A percentile compares a stretch with the other conserved stretches of the same genome.
Conservation (phyloP, 2,797 vertebrate species). For the Gila robusta region DNA sequence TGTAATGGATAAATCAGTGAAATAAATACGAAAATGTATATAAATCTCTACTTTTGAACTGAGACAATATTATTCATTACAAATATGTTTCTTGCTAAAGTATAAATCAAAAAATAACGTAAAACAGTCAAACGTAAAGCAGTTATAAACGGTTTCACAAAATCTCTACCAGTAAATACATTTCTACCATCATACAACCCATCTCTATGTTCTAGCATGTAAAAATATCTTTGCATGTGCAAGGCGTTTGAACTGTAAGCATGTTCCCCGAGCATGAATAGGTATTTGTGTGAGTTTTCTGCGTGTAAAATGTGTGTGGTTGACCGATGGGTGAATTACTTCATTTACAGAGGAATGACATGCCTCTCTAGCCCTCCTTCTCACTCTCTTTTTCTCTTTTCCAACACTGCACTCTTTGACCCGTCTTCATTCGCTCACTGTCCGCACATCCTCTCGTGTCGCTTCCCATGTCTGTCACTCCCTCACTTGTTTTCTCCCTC, state of each 20-base stretch:
- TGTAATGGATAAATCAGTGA: background rate
- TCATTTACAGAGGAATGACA: conserved; percentile 61
- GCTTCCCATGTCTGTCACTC: conserved; percentile 43
- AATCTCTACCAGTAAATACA: background rate
- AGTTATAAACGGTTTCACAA: background rate
- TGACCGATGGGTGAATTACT: conserved; percentile 51
- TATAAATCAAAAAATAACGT: background rate
- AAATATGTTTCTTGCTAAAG: background rate
- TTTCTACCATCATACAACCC: conserved; percentile 9
- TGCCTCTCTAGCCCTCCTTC: conserved; percentile 32
- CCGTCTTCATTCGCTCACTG: conserved; percentile 50
- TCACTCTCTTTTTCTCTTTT: conserved; percentile 15
- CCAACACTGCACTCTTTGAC: conserved; percentile 58
- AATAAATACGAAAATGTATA: background rate
- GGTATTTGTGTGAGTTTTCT: conserved; percentile 46
- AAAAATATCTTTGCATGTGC: background rate
- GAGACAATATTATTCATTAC: background rate
- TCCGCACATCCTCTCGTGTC: conserved; percentile 58
- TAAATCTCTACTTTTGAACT: background rate
- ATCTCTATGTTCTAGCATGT: background rate
- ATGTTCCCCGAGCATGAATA: conserved; percentile 53
- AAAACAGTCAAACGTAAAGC: background rate
- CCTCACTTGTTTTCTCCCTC: conserved; percentile 3
- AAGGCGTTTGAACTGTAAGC: conserved; percentile 49
- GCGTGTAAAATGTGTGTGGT: conserved; percentile 32